A percentile compares a stretch with the other conserved stretches of the same genome.
These are phyloP conservation scores for Trachythela sp. DNA, from an alignment of 64 coral and sea anemone genomes.

Conservation along the genomic window DNA sequence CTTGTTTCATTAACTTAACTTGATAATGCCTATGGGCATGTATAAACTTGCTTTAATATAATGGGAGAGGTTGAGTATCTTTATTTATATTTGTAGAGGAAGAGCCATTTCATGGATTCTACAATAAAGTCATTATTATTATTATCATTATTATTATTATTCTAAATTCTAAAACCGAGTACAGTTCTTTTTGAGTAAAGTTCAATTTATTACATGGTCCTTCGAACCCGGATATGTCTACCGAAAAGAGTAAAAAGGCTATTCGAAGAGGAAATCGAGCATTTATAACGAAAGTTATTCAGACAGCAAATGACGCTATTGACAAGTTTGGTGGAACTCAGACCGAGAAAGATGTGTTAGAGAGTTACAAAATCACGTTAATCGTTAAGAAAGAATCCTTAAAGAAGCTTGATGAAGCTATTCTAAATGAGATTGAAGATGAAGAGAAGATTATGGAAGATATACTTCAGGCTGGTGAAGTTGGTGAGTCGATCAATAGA, in stretches of 20 bases:
- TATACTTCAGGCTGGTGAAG: background rate
- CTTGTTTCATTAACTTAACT: no score
- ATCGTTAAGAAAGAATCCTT: background rate
- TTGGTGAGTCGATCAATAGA: conserved; percentile 15
- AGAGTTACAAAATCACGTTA: background rate
- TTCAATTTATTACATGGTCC: background rate
- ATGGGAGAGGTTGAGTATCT: no score
- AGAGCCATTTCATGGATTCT: no score
- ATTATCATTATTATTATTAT: no score
- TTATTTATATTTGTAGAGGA: no score
- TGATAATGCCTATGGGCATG: no score
- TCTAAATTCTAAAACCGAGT: no score
- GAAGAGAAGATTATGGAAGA: background rate
- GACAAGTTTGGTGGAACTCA: background rate
- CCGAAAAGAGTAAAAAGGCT: background rate
- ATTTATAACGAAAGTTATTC: conserved; percentile 4
- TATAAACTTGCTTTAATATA: no score
- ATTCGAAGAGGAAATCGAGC: conserved; percentile 20
- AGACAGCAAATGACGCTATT: background rate
- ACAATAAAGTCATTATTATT: no score
- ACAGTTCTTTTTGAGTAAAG: no score
- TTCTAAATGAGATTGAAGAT: background rate
- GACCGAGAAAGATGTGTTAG: background rate
- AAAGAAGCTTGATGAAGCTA: background rate
- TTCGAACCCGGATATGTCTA: conserved; percentile 14